A percentile compares a stretch with the other conserved stretches of the same genome.
phyloP scores from a whole-genome alignment of 2,113 vertebrate genomes.

The Trinectes maculatus region DNA sequence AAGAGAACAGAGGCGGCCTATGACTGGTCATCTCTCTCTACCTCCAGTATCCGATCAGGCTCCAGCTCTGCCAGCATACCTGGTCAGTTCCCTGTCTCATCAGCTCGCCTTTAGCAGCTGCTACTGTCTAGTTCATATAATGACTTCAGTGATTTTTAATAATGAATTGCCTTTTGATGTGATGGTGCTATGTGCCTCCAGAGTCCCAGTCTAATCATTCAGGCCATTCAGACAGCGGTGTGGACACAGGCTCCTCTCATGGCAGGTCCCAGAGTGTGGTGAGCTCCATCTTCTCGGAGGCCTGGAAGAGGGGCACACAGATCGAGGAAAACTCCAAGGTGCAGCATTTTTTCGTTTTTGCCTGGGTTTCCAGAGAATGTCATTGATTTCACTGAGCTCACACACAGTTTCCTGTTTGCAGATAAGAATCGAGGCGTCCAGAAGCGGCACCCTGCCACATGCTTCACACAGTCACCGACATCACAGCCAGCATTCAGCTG shows the following conservation, averaged over 20 bases:
- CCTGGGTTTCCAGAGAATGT: neutral
- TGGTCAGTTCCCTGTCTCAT: constrained; percentile 77
- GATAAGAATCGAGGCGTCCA: constrained; percentile 86
- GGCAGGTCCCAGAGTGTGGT: constrained; percentile 95
- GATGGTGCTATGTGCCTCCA: constrained; percentile 55
- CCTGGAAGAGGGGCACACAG: constrained; percentile 98
- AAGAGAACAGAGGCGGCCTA: constrained; percentile 95
- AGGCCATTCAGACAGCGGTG: constrained; percentile 94
- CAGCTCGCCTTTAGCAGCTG: no score
- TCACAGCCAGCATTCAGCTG: constrained; percentile 73
- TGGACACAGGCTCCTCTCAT: constrained; percentile 89
- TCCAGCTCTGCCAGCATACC: constrained; percentile 95
- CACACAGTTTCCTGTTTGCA: constrained; percentile 49
- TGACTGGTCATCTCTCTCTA: constrained; percentile 97
- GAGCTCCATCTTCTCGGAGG: constrained; percentile 98
- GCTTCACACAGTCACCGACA: constrained; percentile 67
- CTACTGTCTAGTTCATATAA: no score
- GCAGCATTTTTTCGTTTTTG: constrained; percentile 25
- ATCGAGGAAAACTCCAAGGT: constrained; percentile 95
- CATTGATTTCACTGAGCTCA: neutral
- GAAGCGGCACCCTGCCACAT: constrained; percentile 81
- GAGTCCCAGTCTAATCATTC: constrained; percentile 97
- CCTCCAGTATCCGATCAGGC: constrained; percentile 95
- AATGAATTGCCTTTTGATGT: neutral
- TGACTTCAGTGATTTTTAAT: neutral